Evolutionary conservation across 2,797 vertebrate genomes (phyloP), one percentile per base, ranked within the genome.

Genomic region (Podarcis lilfordi): DNA sequence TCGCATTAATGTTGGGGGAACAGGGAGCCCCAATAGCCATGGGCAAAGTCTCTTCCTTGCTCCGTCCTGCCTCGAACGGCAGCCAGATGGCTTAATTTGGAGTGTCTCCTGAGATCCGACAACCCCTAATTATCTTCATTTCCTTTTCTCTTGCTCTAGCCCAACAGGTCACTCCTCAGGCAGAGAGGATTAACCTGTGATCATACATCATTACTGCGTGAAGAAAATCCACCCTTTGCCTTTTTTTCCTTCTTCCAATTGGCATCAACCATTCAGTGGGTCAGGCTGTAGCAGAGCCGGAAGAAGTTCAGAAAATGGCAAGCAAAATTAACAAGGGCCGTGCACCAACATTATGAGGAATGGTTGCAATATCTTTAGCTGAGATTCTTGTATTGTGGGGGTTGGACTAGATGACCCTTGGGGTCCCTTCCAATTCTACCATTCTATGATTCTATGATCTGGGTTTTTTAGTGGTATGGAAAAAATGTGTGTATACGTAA

Each of bases 121-220:
- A 88, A 83, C 86, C 86, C n/a, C 29, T 88, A 27, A 88, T 88
- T 88, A 88, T 82, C 72, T 77, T 69, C 72, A 88, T 88, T 88
- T 88, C 86, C 86, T 88, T 37, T 82, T 11, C 80, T 35, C 86
- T 43, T 25, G 0, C 37, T 64, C 19, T 17, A 32, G 45, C 13
- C 5, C 71, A 68, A 50, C 13, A 68, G 80, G 80, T 77, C 86
- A 76, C 37, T 82, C 59, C 37, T 68, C 71, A 43, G 86, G 61
- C 72, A 7, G 3, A 2, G 40, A 37, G 40, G 86, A 21, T 88
- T 82, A 37, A 82, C 80, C 40, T 37, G 11, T 19, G n/a, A 76
- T 29, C 80, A 7, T 82, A 82, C 55, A 64, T 87, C 86, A 87
- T 29, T 2, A 7, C 11, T 10, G 27, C 2, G 35, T 25, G 4